These are phyloP conservation scores for Drosophila pectinifera DNA, from an alignment of 1,140 invertebrate genomes.

Conservation along the genomic window DNA sequence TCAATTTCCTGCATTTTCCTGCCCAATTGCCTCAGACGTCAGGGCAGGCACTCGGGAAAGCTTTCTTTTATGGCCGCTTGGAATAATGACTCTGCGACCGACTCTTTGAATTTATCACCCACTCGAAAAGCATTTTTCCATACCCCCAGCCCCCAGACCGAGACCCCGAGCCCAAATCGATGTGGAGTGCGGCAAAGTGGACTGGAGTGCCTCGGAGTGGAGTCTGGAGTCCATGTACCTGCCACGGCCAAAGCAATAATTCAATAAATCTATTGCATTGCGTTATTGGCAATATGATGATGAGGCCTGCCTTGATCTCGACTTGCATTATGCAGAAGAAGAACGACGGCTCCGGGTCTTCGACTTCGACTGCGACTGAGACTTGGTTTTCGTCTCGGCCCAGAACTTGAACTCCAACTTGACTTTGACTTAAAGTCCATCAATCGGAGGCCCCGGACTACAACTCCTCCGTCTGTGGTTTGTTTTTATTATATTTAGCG, in stretches of 20 bases:
- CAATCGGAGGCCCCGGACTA: constrained; percentile 56
- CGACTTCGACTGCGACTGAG: constrained; percentile 4
- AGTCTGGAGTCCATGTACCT: constrained; percentile 80
- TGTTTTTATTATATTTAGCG: constrained; percentile 84
- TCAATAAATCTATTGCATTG: constrained; percentile 84
- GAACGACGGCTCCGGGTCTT: constrained; percentile 46
- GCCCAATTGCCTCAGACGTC: constrained; percentile 49
- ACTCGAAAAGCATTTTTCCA: constrained; percentile 79
- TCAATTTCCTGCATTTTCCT: constrained; percentile 50
- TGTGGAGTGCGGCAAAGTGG: constrained; percentile 40
- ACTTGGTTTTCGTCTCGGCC: constrained; percentile 53
- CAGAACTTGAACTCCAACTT: constrained; percentile 81
- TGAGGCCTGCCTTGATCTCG: constrained; percentile 59
- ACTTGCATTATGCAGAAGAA: constrained; percentile 57
- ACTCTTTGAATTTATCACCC: constrained; percentile 81
- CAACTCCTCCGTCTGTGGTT: constrained; percentile 65
- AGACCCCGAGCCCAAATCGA: constrained; percentile 4
- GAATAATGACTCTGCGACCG: constrained; percentile 67
- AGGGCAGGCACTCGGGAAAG: constrained; percentile 60
- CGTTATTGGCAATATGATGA: constrained; percentile 84
- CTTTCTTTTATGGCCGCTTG: constrained; percentile 78
- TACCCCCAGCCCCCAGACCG: constrained; percentile 24
- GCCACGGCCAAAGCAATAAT: constrained; percentile 83
- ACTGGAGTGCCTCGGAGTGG: constrained; percentile 39
- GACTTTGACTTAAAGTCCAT: constrained; percentile 83